Evolutionary conservation across 2,888 invertebrate genomes (phyloP).

Genomic region (Oscheius onirici): DNA sequence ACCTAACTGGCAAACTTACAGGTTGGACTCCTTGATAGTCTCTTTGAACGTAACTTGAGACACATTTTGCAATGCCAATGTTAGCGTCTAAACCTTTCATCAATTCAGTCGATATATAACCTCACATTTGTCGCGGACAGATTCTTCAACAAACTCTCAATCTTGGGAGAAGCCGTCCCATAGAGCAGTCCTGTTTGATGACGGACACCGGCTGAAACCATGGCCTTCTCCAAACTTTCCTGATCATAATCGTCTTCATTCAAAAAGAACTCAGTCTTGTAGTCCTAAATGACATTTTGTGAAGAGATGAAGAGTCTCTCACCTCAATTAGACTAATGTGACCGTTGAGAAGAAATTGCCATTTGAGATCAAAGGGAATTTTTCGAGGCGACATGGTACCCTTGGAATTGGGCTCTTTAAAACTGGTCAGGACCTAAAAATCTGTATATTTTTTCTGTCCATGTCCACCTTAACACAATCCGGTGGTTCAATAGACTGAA

Average conservation of each 20-base stretch:
- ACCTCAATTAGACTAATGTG: neutral
- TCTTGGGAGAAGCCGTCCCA: neutral
- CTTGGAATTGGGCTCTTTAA: neutral
- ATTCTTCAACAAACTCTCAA: neutral
- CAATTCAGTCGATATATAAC: too few relatives aligned
- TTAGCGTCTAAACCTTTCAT: too few relatives aligned
- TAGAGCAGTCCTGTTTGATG: neutral
- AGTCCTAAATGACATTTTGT: neutral
- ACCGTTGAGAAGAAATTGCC: neutral
- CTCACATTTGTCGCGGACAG: neutral
- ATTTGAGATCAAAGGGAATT: neutral
- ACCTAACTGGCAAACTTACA: too few relatives aligned
- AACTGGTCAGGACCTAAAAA: neutral
- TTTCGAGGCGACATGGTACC: neutral
- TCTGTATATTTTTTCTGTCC: neutral
- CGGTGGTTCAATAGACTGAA: neutral
- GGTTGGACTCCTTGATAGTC: too few relatives aligned
- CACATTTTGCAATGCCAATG: too few relatives aligned
- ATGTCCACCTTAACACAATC: neutral
- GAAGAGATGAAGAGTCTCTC: neutral
- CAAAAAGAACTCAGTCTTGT: neutral
- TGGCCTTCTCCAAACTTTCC: neutral
- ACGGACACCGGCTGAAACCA: neutral
- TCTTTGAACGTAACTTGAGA: too few relatives aligned
- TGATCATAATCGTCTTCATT: neutral